Percentiles rank a stretch among this genome's conserved stretches.
These are phyloP conservation scores for Ariopsis seemanni DNA, from an alignment of 2,113 vertebrate genomes.

Conservation along the genomic window DNA sequence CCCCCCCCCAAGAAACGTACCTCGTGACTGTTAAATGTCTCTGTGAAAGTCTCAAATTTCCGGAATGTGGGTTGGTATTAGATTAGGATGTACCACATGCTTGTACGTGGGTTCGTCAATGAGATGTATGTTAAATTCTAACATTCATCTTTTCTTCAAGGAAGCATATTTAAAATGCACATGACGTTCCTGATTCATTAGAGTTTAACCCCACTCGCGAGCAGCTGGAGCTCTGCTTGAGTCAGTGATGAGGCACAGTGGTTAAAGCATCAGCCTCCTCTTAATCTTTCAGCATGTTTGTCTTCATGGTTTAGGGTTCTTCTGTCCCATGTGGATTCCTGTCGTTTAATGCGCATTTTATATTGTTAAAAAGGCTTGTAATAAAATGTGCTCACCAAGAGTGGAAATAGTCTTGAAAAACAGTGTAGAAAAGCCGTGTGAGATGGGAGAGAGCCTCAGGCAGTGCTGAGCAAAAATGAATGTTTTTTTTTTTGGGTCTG, in stretches of 20 bases:
- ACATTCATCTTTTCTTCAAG: not conserved
- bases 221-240: conserved; percentile 1
- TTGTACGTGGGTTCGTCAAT: not conserved
- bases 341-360: not conserved
- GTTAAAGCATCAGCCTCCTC: not conserved
- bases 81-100: not conserved
- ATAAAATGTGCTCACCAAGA: conserved; percentile 14
- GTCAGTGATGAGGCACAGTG: not conserved
- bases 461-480: not conserved
- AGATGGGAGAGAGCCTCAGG: not conserved
- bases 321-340: not conserved
- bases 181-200: not conserved
- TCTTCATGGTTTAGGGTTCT: not conserved
- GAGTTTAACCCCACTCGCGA: not conserved
- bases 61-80: not conserved
- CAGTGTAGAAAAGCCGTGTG: not conserved
- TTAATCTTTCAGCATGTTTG: not conserved
- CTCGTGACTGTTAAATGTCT: not conserved
- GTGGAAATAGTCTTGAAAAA: not conserved
- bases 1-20: not conserved
- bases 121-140: not conserved
- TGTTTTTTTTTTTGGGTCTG: no score
- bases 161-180: no score
- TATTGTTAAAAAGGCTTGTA: conserved; percentile 19
- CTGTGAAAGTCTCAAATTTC: not conserved